Evolutionary conservation across 2,888 invertebrate genomes (phyloP).

Genomic region (Pasiphila rectangulata): DNA sequence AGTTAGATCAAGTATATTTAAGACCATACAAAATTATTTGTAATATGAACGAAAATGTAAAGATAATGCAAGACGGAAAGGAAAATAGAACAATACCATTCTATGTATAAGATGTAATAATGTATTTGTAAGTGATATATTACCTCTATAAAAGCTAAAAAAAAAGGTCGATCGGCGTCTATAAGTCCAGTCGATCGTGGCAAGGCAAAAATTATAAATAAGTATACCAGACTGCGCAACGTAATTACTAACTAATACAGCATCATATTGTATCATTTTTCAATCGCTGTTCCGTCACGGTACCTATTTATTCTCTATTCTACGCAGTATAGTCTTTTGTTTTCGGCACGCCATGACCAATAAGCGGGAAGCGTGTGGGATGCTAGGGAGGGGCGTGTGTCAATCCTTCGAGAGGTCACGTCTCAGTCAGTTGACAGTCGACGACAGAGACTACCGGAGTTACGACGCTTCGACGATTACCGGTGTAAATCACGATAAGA

Average conservation of each 20-base stretch:
- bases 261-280: conserved; percentile 26
- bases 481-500: conserved; percentile 10
- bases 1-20: too few species aligned
- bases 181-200: conserved; percentile 17
- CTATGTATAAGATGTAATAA: too few species aligned
- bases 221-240: conserved; percentile 13
- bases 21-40: too few species aligned
- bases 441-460: conserved; percentile 21
- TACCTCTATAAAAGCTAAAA: too few species aligned
- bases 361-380: conserved; percentile 18
- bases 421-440: conserved; percentile 16
- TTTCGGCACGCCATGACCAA: conserved; percentile 19
- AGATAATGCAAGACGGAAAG: too few species aligned
- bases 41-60: too few species aligned
- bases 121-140: too few species aligned
- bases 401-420: too few species aligned
- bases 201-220: conserved; percentile 18
- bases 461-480: conserved; percentile 18
- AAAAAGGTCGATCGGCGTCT: conserved; percentile 12
- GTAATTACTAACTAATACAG: conserved; percentile 18
- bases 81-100: too few species aligned
- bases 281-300: conserved; percentile 23
- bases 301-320: conserved; percentile 25
- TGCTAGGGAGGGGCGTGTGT: conserved; percentile 13
- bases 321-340: conserved; percentile 22